A percentile compares a stretch with the other conserved stretches of the same genome.
Conservation (phyloP, 2,888 invertebrate genomes). For the Mylabris sibirica region DNA sequence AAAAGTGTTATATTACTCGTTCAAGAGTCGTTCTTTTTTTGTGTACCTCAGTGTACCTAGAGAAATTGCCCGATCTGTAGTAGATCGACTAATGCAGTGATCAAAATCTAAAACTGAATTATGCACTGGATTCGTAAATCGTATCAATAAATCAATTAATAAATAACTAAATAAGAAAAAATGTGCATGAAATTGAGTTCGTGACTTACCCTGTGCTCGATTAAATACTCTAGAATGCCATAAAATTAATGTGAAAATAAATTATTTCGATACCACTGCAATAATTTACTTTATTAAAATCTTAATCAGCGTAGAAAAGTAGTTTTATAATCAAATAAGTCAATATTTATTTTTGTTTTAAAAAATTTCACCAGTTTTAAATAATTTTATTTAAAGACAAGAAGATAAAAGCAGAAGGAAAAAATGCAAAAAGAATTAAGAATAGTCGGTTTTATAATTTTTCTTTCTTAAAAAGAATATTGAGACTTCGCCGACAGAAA, state of each 20-base stretch:
- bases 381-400: neutral
- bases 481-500: neutral
- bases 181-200: neutral
- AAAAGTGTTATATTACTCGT: too few species aligned
- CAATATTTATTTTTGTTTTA: neutral
- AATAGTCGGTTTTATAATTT: neutral
- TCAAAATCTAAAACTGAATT: too few species aligned
- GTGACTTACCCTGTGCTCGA: neutral
- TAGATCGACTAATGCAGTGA: too few species aligned
- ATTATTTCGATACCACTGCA: neutral
- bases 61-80: too few species aligned
- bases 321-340: neutral
- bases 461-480: constrained; percentile 2
- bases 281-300: neutral
- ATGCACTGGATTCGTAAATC: too few species aligned
- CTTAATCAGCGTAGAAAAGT: neutral
- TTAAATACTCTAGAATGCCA: neutral
- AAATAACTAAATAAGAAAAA: too few species aligned
- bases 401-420: neutral
- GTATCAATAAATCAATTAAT: neutral
- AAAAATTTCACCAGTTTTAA: neutral
- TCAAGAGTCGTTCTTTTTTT: too few species aligned
- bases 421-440: neutral
- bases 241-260: neutral
- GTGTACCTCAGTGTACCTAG: too few species aligned